A percentile compares a stretch with the other conserved stretches of the same genome.
These are phyloP conservation scores for Plodia interpunctella DNA, from an alignment of 1,140 invertebrate genomes.

Conservation along the genomic window DNA sequence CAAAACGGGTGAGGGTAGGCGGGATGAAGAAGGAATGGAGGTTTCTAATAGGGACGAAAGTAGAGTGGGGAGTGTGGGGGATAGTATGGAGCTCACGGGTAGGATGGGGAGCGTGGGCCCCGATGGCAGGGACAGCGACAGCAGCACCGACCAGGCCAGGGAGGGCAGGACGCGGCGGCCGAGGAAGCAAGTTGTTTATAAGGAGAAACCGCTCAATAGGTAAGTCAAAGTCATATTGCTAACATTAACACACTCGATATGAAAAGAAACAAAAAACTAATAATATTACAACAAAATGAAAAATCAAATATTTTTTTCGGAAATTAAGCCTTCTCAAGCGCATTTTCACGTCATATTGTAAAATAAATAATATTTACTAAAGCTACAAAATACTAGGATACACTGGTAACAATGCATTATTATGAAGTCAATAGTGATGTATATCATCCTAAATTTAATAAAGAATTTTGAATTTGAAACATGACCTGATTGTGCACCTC, in stretches of 20 bases:
- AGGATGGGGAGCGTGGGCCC: neutral
- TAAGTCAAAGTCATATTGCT: constrained; percentile 12
- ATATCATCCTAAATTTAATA: too few relatives aligned
- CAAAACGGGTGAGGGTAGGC: neutral
- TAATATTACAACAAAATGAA: too few relatives aligned
- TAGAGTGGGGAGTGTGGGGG: neutral
- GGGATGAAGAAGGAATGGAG: neutral
- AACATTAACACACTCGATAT: neutral
- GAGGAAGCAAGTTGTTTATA: constrained; percentile 46
- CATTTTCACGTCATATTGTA: too few relatives aligned
- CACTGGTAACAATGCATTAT: too few relatives aligned
- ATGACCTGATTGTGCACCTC: too few relatives aligned
- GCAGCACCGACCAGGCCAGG: constrained; percentile 20
- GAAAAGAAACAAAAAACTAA: too few relatives aligned
- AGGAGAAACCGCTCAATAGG: constrained; percentile 63
- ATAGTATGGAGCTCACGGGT: neutral
- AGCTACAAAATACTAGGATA: too few relatives aligned
- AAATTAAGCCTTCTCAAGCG: too few relatives aligned
- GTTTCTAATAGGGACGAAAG: neutral
- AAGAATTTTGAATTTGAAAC: too few relatives aligned
- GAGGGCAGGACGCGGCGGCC: constrained; percentile 40
- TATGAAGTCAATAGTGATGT: too few relatives aligned
- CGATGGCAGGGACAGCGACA: constrained; percentile 16
- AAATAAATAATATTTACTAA: too few relatives aligned
- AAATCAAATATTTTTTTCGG: too few relatives aligned